Percentiles rank a stretch among this genome's conserved stretches.
These are phyloP conservation scores for Zaprionus inermis DNA, from an alignment of 1,140 invertebrate genomes.

Conservation along the genomic window DNA sequence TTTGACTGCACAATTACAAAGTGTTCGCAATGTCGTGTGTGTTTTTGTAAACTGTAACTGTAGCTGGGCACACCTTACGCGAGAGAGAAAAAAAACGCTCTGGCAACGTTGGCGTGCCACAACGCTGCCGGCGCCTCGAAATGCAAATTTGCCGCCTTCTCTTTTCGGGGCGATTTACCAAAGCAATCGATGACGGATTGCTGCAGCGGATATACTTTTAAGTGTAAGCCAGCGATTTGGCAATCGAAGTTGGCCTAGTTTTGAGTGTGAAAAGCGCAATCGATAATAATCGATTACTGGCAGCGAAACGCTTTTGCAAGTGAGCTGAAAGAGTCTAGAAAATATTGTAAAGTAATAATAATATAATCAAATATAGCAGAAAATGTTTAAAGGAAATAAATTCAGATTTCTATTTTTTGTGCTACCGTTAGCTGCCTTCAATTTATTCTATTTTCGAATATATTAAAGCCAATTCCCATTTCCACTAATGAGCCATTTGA, in stretches of 20 bases:
- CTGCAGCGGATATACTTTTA: constrained; percentile 14
- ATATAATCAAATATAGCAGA: too few species aligned
- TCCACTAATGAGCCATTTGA: constrained; percentile 7
- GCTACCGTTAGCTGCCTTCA: neutral
- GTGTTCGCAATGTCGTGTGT: constrained; percentile 37
- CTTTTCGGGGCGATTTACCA: neutral
- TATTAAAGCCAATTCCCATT: neutral
- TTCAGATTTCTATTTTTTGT: neutral
- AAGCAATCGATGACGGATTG: constrained; percentile 28
- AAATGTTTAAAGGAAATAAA: too few species aligned
- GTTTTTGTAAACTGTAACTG: neutral
- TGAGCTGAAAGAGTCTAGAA: too few species aligned
- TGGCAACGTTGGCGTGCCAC: constrained; percentile 32
- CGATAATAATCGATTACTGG: neutral
- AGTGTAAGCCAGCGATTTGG: constrained; percentile 23
- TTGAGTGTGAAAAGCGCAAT: neutral
- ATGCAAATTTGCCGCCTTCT: constrained; percentile 49
- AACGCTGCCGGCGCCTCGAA: constrained; percentile 40
- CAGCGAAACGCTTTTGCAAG: neutral
- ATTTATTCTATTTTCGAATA: neutral
- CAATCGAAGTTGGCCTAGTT: constrained; percentile 27
- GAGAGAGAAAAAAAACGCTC: neutral
- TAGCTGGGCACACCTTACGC: neutral
- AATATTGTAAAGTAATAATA: too few species aligned
- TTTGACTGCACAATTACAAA: constrained; percentile 63